Percentiles rank a stretch among this genome's conserved stretches.
Conservation (phyloP, 2,113 vertebrate genomes). For the Muscicapa adusta region DNA sequence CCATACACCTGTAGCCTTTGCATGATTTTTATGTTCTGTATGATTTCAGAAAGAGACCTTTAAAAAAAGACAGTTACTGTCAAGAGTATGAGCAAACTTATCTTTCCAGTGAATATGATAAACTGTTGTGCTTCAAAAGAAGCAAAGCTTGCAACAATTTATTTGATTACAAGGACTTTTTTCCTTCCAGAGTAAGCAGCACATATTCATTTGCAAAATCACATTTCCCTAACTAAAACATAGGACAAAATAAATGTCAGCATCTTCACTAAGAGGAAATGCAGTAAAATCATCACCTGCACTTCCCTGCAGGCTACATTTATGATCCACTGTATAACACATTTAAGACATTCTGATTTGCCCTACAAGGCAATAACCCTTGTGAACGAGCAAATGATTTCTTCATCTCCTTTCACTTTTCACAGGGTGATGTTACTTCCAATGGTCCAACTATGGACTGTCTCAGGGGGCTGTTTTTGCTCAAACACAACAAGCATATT, state of each 20-base stretch:
- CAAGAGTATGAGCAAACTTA: not conserved
- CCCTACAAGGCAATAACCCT: not conserved
- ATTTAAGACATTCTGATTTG: not conserved
- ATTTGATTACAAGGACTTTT: not conserved
- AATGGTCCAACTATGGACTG: fast-evolving
- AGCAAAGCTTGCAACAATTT: not conserved
- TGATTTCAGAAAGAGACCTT: not conserved
- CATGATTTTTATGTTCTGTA: not conserved
- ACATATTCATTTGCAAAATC: not conserved
- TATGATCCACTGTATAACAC: not conserved
- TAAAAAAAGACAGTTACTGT: not conserved
- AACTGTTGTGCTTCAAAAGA: not conserved
- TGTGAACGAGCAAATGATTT: not conserved
- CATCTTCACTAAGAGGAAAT: not conserved
- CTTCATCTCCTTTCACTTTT: not conserved
- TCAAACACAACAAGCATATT: not conserved
- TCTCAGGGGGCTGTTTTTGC: not conserved
- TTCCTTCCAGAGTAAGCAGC: not conserved
- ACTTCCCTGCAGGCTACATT: not conserved
- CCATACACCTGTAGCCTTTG: not conserved
- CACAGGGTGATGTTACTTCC: not conserved
- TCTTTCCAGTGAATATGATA: not conserved
- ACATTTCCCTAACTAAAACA: not conserved
- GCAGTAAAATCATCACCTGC: not conserved
- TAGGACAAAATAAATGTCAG: not conserved